Evolutionary conservation across 2,888 invertebrate genomes (phyloP), one percentile per base, ranked within the genome.

Genomic region (Phania funesta): DNA sequence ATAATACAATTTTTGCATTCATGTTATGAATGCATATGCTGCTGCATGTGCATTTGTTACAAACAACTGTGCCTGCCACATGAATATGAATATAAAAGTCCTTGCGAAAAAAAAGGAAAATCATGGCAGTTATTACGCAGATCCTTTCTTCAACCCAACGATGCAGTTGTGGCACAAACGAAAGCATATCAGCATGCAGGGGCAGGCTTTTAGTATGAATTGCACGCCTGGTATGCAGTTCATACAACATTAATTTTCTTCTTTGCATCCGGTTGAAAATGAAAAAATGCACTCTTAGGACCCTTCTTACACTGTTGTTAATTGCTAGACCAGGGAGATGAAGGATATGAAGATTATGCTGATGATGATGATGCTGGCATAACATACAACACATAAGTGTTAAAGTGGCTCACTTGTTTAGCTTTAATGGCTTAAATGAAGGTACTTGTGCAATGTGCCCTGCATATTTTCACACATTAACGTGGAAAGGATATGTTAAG

Each of bases 401-500:
- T 82, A 82, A 82, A 82, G 82, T 82, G 82, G 78, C 64, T 78
- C 78, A 70, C 82, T 82, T 78, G 78, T 82, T 82, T 78, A 78
- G 77, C 65, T 20, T 84, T 77, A 82, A 75, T 82, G 78, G 78
- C 32, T 82, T 73, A 58, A 67, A 62, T 60, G 54, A 41, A 64
- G 9, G 68, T 16, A 70, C 65, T 64, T 80, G 65, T 65, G 46
- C 58, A 58, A 44, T 86, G 85, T 85, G 85, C 86, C 86, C 74
- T 84, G 83, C 76, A 84, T 74, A 86, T 87, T 86, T 88, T 54
- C 86, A 86, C 89, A 88, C 88, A 74, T 78, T 70, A 79, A 46
- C 50, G 50, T 52, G 58, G 22, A 84, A 80, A 74, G 64, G 77
- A 84, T 75, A 65, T 78, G 58, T 32, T 18, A 20, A 67, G 58